Conservation (phyloP, 2,888 invertebrate species). For the Liodrosophila aerea region DNA sequence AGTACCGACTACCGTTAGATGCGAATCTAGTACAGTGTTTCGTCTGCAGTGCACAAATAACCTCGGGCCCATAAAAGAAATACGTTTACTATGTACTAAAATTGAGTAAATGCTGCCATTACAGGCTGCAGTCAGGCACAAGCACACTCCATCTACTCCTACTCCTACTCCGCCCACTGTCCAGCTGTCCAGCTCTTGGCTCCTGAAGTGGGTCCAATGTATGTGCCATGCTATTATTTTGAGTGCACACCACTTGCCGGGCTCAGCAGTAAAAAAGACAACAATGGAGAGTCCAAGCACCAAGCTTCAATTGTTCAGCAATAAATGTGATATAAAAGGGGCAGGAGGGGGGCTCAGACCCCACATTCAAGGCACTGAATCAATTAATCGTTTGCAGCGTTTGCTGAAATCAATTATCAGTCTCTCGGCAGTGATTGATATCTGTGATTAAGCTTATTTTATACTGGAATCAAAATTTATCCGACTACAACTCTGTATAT, state of each 20-base stretch:
- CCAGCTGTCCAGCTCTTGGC: no score
- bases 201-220: conserved; percentile 20
- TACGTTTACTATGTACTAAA: conserved; percentile 76
- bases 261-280: conserved; percentile 61
- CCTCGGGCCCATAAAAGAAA: conserved; percentile 70
- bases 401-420: conserved; percentile 66
- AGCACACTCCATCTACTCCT: no score
- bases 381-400: conserved; percentile 62
- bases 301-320: conserved; percentile 50
- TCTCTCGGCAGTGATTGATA: conserved; percentile 30
- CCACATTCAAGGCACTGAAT: conserved; percentile 13
- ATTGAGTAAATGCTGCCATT: conserved; percentile 76
- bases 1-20: conserved; percentile 3
- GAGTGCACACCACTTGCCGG: conserved; percentile 60
- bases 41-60: conserved; percentile 61
- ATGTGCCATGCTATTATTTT: conserved; percentile 61
- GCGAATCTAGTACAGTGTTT: conserved; percentile 17
- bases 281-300: conserved; percentile 43
- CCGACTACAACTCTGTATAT: no score
- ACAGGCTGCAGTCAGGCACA: conserved; percentile 62
- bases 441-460: conserved; percentile 51
- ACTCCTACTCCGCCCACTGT: not conserved
- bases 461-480: conserved; percentile 3
- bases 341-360: not conserved
- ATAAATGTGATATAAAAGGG: conserved; percentile 34